A percentile compares a stretch with the other conserved stretches of the same genome.
Conservation (phyloP, 2,113 vertebrate species). For the Calidris pygmaea region DNA sequence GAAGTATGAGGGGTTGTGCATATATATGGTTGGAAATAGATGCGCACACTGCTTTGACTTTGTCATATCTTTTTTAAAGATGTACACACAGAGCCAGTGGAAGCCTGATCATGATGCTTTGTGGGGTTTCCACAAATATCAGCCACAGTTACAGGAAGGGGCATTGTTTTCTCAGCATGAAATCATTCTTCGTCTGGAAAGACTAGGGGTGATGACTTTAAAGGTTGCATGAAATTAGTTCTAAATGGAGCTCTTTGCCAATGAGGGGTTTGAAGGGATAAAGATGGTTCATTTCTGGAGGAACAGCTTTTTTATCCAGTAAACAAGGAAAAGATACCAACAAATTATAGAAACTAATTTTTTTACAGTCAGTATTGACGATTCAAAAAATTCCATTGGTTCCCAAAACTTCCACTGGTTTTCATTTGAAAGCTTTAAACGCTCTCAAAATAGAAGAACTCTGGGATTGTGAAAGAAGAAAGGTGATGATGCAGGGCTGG, state of each 20-base stretch:
- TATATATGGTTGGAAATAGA: neutral
- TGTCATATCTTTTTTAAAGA: neutral
- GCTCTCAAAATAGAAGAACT: neutral
- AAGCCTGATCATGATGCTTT: neutral
- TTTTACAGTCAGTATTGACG: neutral
- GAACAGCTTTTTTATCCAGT: neutral
- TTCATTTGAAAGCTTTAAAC: neutral
- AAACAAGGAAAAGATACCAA: neutral
- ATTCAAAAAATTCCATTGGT: neutral
- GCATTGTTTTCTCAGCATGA: neutral
- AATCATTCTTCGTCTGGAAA: neutral
- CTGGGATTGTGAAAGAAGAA: neutral
- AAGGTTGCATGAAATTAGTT: neutral
- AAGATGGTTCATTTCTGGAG: neutral
- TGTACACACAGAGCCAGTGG: neutral
- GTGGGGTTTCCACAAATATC: neutral
- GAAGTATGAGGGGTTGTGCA: neutral
- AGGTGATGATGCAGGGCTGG: accelerated
- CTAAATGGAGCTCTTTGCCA: neutral
- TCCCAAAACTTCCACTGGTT: neutral
- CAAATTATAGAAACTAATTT: neutral
- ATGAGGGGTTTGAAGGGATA: neutral
- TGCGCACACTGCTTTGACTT: neutral
- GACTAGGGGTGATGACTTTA: neutral
- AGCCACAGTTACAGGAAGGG: neutral